Evolutionary conservation across 1,140 invertebrate genomes (phyloP).

Genomic region (Magallana gigas): DNA sequence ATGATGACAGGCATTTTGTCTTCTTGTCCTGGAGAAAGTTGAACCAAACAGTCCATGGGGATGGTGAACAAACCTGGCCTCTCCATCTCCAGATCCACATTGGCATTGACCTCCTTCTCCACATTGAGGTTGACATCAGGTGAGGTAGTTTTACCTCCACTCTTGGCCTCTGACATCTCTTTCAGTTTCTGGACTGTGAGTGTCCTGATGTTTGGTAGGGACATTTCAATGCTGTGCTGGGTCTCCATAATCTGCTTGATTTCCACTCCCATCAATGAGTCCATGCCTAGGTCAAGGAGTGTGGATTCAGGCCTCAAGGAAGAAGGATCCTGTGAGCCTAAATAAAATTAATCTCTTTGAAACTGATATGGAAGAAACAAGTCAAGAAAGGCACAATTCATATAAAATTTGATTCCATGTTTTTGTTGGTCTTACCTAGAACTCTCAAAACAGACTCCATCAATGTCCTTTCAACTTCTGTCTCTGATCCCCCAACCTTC

Average conservation of each 20-base stretch:
- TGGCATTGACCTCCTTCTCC: not conserved
- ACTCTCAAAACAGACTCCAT: slow-evolving; percentile 77
- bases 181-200: slow-evolving; percentile 83
- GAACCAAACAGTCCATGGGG: not conserved
- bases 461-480: slow-evolving; percentile 57
- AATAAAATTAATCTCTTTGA: too few species aligned
- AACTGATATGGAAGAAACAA: too few species aligned
- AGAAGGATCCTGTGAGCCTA: slow-evolving; percentile 88
- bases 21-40: not conserved
- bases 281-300: slow-evolving; percentile 96
- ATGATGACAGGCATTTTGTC: slow-evolving; percentile 2
- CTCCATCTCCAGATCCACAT: slow-evolving; percentile 8
- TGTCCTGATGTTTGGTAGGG: slow-evolving; percentile 91
- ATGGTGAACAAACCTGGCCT: slow-evolving; percentile 10
- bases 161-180: slow-evolving; percentile 80
- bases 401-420: too few species aligned
- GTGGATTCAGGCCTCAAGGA: slow-evolving; percentile 87
- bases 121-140: slow-evolving; percentile 2
- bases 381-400: too few species aligned
- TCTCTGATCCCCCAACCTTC: too few species aligned
- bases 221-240: slow-evolving; percentile 93
- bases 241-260: slow-evolving; percentile 97
- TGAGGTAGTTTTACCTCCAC: not conserved
- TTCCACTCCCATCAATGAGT: slow-evolving; percentile 98
- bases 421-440: too few species aligned